A percentile compares a stretch with the other conserved stretches of the same genome.
Conservation (phyloP, 2,113 vertebrate species). For the Podiceps cristatus region DNA sequence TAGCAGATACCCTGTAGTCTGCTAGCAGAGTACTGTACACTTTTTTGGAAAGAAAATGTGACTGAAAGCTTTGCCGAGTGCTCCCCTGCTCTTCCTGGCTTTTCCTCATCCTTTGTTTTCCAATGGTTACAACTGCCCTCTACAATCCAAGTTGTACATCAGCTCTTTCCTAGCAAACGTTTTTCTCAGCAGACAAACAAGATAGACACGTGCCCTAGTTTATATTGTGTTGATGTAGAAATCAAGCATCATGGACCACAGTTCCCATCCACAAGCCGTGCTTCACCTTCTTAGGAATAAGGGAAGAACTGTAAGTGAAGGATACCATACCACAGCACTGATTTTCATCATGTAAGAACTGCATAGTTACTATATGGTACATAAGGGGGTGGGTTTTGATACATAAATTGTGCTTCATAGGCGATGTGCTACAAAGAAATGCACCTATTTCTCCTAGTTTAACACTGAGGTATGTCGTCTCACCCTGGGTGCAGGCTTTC, state of each 20-base stretch:
- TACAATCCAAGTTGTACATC: neutral
- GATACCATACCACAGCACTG: neutral
- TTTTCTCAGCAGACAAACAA: neutral
- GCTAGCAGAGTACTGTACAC: neutral
- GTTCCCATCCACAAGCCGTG: neutral
- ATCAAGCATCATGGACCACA: neutral
- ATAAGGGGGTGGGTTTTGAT: rapidly evolving
- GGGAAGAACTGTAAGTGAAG: neutral
- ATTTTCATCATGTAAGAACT: neutral
- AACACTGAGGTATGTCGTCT: neutral
- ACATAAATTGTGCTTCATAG: neutral
- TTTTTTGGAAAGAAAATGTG: neutral
- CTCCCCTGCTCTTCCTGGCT: neutral
- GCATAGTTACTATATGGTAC: neutral
- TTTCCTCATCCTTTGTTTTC: neutral
- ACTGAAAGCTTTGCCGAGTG: neutral
- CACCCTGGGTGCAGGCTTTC: neutral
- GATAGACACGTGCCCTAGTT: neutral
- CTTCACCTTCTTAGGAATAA: neutral
- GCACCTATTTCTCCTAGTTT: neutral
- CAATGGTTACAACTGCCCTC: neutral
- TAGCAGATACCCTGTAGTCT: neutral
- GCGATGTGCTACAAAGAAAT: neutral
- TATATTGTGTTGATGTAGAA: neutral
- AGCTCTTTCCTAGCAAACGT: neutral